Conservation (phyloP, 2,113 vertebrate genomes). For the Pangasianodon gigas region DNA sequence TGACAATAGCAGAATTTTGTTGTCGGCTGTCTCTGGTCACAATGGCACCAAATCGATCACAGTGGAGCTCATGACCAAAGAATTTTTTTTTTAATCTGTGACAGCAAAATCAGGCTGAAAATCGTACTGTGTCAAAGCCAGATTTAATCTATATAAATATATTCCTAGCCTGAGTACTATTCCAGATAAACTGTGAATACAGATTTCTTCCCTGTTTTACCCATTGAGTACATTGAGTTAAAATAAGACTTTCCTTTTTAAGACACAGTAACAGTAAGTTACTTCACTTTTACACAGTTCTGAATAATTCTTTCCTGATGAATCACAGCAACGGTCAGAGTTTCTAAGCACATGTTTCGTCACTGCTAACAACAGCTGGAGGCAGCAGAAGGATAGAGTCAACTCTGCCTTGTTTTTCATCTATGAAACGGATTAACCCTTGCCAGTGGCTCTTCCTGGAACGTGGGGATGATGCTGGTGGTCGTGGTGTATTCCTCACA, state of each 20-base stretch:
- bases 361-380: neutral
- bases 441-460: neutral
- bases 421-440: neutral
- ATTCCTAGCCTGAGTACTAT: neutral
- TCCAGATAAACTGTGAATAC: neutral
- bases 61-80: neutral
- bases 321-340: neutral
- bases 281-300: constrained; percentile 14
- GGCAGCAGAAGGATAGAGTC: constrained; percentile 7
- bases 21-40: neutral
- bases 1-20: neutral
- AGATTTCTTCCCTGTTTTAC: neutral
- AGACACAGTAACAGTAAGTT: neutral
- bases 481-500: constrained; percentile 68
- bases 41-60: too few species aligned
- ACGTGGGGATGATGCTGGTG: constrained; percentile 12
- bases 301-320: constrained; percentile 10
- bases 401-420: constrained; percentile 7
- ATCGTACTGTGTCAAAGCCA: neutral
- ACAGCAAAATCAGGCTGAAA: neutral
- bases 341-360: neutral
- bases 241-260: neutral
- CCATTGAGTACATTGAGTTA: neutral
- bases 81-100: neutral
- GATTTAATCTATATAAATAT: neutral